Conservation (phyloP, 2,113 vertebrate genomes). For the Saguinus imperator region DNA sequence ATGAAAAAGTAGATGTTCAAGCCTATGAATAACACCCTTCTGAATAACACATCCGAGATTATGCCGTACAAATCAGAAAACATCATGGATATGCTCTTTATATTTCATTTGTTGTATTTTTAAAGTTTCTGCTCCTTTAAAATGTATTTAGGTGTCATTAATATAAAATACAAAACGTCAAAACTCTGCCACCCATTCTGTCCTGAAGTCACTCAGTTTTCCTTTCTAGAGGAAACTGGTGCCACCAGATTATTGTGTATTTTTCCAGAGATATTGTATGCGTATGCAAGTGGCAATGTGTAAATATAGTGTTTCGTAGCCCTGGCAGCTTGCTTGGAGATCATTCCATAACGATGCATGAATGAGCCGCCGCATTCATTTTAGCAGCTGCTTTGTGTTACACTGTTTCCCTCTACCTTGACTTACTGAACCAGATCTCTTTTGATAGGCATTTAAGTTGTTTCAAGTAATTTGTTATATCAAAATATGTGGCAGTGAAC, state of each 20-base stretch:
- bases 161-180: background rate
- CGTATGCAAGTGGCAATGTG: fast-evolving
- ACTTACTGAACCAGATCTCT: background rate
- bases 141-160: background rate
- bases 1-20: background rate
- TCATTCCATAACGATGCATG: background rate
- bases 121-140: background rate
- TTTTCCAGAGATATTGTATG: too few species aligned
- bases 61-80: background rate
- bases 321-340: background rate
- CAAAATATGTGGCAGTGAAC: background rate
- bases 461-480: background rate
- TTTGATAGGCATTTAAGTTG: background rate
- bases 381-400: background rate
- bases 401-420: background rate
- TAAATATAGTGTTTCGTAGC: background rate
- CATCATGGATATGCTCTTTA: background rate
- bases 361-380: background rate
- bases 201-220: background rate
- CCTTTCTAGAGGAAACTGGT: background rate
- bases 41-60: background rate
- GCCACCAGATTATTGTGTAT: background rate
- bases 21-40: background rate
- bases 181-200: background rate
- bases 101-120: background rate